Base-by-base conservation (phyloP, 1,140 invertebrate genomes). In the Drosophila rhopaloa region DNA sequence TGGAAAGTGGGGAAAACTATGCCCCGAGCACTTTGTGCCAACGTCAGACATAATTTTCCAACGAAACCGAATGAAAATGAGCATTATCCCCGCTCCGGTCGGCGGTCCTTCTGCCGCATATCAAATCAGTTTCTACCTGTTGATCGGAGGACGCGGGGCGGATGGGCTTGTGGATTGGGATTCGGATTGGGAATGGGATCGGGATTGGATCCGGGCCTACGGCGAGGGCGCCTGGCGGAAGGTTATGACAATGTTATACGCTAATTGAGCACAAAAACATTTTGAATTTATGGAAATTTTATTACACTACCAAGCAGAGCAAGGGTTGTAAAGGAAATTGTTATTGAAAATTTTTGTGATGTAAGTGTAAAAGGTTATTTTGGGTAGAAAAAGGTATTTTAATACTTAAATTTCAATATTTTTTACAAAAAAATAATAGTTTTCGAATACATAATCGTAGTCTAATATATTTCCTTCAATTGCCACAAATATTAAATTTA, bases 241-340 rank as follows among this genome's bases (percentile, higher is more conserved):
- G 79, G 76, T 76, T 86, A 77, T 68, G 82, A 86, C 79, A 86
- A 86, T 86, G 71, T 86, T 82, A 76, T 76, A 78, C 75, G 76
- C 82, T 86, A 86, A 86, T 86, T 82, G 83, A 72, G 83, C 82
- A 81, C 78, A 78, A 81, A 85, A 81, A 81, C 74, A 81, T 81
- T 70, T 80, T 71, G 54, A 47, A 78, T 75, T 78, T 78, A 85
- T 77, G 63, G 59, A 62, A 81, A 75, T 76, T 56, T 50, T 43
- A 59, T 53, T 50, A 81, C 81, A 84, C 81, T 74, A 32, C 19
- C 6, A 50, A 40, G 53, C 74, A 80, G 37, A 55, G 32, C 27
- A 3, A 5, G 13, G 8, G n/a, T 37, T 37, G 9, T 19, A 37
- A 37, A 19, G 50, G 14, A 53, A 35, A 46, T 41, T n/a, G 8